Percentiles rank a stretch among this genome's conserved stretches.
Conservation (phyloP, 2,797 vertebrate species). For the Chloroceryle inda region DNA sequence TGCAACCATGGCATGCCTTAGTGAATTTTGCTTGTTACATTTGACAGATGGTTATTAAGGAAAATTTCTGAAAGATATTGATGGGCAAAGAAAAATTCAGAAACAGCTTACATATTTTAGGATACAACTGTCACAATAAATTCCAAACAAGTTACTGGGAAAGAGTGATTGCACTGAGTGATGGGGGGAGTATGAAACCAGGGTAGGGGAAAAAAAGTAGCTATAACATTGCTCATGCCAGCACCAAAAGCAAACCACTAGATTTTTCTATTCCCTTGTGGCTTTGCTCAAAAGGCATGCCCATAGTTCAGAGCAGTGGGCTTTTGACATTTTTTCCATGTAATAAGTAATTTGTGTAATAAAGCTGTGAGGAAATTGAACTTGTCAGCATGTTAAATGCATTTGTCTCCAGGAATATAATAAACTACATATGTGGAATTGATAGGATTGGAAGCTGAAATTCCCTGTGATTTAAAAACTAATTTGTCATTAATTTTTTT, state of each 20-base stretch:
- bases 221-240: neutral
- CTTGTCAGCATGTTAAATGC: conserved; percentile 77
- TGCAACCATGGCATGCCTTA: neutral
- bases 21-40: neutral
- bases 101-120: neutral
- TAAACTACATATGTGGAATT: conserved; percentile 40
- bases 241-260: neutral
- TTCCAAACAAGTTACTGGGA: neutral
- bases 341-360: conserved; percentile 78
- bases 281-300: conserved; percentile 35
- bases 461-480: conserved; percentile 61
- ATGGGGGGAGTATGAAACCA: neutral
- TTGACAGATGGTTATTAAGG: neutral
- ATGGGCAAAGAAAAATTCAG: neutral
- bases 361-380: conserved; percentile 78
- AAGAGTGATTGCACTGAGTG: neutral
- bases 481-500: conserved; percentile 62
- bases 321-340: conserved; percentile 71
- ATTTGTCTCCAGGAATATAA: conserved; percentile 75
- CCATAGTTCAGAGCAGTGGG: conserved; percentile 37
- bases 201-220: neutral
- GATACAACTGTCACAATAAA: neutral
- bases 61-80: neutral
- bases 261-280: neutral
- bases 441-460: conserved; percentile 45